Base-by-base conservation (phyloP, 2,797 vertebrate species). In the Rousettus madagascariensis region DNA sequence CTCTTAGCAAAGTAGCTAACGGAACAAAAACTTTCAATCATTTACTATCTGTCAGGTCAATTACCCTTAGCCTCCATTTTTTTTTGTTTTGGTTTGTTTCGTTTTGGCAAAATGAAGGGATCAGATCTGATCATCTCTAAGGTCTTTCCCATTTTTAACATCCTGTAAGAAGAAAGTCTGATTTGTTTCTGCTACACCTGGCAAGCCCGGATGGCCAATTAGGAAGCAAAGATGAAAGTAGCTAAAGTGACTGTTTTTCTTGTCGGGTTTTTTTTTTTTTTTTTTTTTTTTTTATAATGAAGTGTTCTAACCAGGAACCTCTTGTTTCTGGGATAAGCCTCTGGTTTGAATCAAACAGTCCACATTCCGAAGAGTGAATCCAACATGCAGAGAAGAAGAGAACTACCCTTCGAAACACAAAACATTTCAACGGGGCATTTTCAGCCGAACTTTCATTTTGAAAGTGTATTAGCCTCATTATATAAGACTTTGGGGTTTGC, bases 391-490 rank as follows among this genome's bases (percentile, higher is more conserved):
- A 2, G 41, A 84, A 80, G 20, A 20, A 28, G 9, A 43, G 13
- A 68, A 24, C 6, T 61, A 17, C 2, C 8, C 9, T 68, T 4
- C 30, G 33, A 33, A 57, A 55, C 26, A 10, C 1, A 6, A 20
- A 51, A 41, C 90, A 20, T 82, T 59, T 22, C 33, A 57, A 10
- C 20, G 13, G 28, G 49, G 17, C 55, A n/a, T 95, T 90, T 65
- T 57, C 72, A 66, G 19, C 74, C 33, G 8, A 8, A 26, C 0
- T 75, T 8, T 53, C 10, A 24, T 13, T 86, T 94, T 91, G 90
- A 88, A 59, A 66, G 66, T 2, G 90, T 28, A 91, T 55, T 33
- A 59, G 30, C 51, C 94, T 55, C 69, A 90, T 88, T 92, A 79
- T 77, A 90, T 38, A 63, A 20, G 22, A 15, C 5, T 4, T 36